Conservation (phyloP, 2,797 vertebrate genomes). For the Gobio occitaniae region DNA sequence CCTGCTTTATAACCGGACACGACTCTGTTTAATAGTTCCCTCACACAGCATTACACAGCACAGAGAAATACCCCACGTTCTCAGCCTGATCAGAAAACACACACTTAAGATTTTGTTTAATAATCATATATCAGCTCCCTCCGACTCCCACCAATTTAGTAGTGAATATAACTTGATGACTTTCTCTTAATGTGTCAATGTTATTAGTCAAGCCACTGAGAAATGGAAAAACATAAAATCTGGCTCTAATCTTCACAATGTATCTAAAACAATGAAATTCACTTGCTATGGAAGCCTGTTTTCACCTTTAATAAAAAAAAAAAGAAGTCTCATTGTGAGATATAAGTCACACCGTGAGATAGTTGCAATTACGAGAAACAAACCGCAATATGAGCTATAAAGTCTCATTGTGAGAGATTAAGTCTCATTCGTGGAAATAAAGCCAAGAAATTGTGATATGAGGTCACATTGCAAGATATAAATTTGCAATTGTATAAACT, state of each 20-base stretch:
- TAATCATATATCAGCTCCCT: background rate
- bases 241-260: background rate
- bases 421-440: background rate
- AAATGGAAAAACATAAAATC: slow-evolving; percentile 15
- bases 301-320: no score
- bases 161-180: background rate
- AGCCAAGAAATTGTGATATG: background rate
- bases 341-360: background rate
- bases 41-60: slow-evolving; percentile 66
- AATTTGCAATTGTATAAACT: background rate
- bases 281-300: background rate
- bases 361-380: background rate
- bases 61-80: slow-evolving; percentile 41
- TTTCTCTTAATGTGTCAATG: background rate
- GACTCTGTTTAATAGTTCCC: slow-evolving; percentile 67
- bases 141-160: slow-evolving; percentile 1
- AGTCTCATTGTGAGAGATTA: background rate
- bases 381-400: background rate
- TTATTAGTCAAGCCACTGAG: background rate
- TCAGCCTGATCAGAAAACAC: slow-evolving; percentile 53
- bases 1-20: slow-evolving; percentile 63
- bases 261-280: slow-evolving; percentile 13
- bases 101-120: slow-evolving; percentile 40
- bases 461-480: background rate
- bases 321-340: no score